Evolutionary conservation across 2,797 vertebrate genomes (phyloP), one percentile per base, ranked within the genome.

Genomic region (Melanotaenia parkinsoni): DNA sequence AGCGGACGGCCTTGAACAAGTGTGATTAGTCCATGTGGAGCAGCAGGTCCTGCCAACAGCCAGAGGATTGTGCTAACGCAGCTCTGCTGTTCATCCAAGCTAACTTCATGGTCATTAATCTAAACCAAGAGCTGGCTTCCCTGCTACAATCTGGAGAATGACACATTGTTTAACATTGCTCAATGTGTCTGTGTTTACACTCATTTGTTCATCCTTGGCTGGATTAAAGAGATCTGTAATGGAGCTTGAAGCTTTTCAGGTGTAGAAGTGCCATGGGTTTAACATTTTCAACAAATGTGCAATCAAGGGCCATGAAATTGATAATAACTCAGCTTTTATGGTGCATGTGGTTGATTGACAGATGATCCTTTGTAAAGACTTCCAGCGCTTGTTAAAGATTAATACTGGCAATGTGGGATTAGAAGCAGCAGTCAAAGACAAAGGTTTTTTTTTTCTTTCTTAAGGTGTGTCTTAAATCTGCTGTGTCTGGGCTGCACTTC

Each of bases 21-120:
- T 66, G 47, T 88, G 88, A 91, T 92, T 91, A 90, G 87, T 90
- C 84, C 87, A 90, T 92, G 86, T 91, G 90, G 83, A 86, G 77
- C 77, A 24, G 78, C 30, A 30, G 67, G 67, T 58, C 76, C 60
- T 88, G 90, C 91, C 92, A 91, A 70, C 81, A 91, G 85, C 86
- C 83, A 82, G 67, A 89, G 86, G 81, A 87, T 88, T 90, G 86
- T 83, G 74, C 87, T 86, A 83, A 86, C 88, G 73, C 77, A 89
- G 78, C 79, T 79, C 80, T 72, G 69, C 79, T 75, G 74, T 89
- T 90, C 79, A 80, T 91, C 82, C 80, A 87, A 72, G 90, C 83
- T 69, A 82, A 81, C 83, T 90, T 84, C 81, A 87, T 32, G 73
- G 81, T 87, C 80, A 83, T 91, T 91, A 89, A 91, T 90, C 68